These are phyloP conservation scores for Lontra canadensis DNA, from an alignment of 2,113 vertebrate genomes.

Conservation along the genomic window DNA sequence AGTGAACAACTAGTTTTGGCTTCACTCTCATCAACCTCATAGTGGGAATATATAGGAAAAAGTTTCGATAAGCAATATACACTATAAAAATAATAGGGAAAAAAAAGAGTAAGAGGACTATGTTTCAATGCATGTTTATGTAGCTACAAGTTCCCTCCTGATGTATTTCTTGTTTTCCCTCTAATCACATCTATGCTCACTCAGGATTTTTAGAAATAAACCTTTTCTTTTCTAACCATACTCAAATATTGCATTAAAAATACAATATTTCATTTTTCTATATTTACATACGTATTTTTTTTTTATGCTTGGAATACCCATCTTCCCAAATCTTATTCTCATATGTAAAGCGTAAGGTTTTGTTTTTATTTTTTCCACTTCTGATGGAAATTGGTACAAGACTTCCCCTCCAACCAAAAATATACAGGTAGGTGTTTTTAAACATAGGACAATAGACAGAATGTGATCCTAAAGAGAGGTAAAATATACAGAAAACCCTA, in stretches of 20 bases:
- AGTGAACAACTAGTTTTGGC: neutral
- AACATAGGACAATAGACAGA: neutral
- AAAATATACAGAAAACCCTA: neutral
- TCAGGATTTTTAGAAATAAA: neutral
- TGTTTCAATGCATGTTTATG: neutral
- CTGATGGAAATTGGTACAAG: neutral
- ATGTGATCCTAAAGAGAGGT: neutral
- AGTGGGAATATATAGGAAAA: neutral
- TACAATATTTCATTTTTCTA: neutral
- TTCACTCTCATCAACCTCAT: neutral
- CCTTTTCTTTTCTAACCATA: neutral
- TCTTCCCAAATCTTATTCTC: neutral
- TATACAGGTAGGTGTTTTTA: neutral
- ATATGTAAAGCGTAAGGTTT: neutral
- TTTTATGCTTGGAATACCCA: neutral
- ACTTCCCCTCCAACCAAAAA: neutral
- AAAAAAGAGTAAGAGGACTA: neutral
- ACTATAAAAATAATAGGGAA: neutral
- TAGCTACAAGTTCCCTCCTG: neutral
- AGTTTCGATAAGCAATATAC: neutral
- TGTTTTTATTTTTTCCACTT: neutral
- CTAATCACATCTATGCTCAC: neutral
- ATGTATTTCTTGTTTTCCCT: neutral
- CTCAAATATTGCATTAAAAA: neutral
- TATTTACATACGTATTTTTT: neutral